Evolutionary conservation across 2,888 invertebrate genomes (phyloP).

Genomic region (Oegoconia quadripuncta): DNA sequence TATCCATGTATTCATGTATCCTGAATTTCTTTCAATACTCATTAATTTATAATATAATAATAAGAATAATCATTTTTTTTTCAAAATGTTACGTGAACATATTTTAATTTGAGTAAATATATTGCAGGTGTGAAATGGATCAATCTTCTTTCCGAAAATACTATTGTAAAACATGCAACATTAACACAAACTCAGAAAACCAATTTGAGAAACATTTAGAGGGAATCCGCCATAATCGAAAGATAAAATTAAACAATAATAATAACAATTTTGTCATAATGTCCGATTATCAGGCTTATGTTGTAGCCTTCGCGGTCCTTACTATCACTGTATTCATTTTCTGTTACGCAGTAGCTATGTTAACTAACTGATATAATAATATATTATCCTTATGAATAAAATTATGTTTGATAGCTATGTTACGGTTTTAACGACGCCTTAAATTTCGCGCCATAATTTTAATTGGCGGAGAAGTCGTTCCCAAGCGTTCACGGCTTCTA

Average conservation of each 20-base stretch:
- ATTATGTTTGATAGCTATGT: slow-evolving; percentile 33
- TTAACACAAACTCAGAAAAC: slow-evolving; percentile 62
- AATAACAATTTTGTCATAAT: too few species aligned
- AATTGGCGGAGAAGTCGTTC: slow-evolving; percentile 78
- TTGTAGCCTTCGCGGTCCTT: slow-evolving; percentile 47
- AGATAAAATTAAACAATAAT: slow-evolving; percentile 49
- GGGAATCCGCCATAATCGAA: slow-evolving; percentile 61
- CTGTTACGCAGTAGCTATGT: slow-evolving; percentile 46
- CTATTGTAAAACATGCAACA: slow-evolving; percentile 54
- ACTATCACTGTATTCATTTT: slow-evolving; percentile 52
- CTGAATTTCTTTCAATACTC: too few species aligned
- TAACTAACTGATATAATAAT: slow-evolving; percentile 31
- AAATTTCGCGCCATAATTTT: slow-evolving; percentile 80
- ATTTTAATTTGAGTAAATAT: too few species aligned
- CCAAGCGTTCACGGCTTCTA: slow-evolving; percentile 80
- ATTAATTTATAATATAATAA: too few species aligned
- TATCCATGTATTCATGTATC: too few species aligned
- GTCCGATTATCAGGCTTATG: too few species aligned
- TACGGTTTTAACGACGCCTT: slow-evolving; percentile 62
- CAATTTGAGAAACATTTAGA: slow-evolving; percentile 67
- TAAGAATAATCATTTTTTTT: too few species aligned
- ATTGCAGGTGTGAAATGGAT: too few species aligned
- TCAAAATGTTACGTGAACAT: neutral
- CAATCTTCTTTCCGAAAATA: too few species aligned
- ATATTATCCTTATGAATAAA: slow-evolving; percentile 34